Evolutionary conservation across 2,113 vertebrate species (phyloP).

Genomic region (Oreochromis aureus): DNA sequence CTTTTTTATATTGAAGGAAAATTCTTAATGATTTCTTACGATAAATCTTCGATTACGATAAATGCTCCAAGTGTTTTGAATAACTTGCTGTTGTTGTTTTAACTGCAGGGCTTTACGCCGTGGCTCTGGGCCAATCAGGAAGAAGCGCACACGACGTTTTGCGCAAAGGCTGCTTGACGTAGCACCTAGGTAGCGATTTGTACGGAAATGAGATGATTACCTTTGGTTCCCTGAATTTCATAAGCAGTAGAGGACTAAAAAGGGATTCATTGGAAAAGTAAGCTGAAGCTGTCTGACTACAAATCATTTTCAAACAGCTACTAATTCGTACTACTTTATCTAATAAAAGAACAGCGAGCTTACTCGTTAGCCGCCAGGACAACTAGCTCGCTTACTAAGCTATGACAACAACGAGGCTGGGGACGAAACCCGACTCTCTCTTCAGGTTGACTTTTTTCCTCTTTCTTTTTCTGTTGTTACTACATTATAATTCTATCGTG

Average conservation of each 20-base stretch:
- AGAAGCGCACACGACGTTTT: background rate
- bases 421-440: background rate
- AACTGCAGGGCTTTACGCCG: background rate
- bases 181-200: background rate
- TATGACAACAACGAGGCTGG: background rate
- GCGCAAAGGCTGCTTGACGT: background rate
- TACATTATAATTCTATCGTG: background rate
- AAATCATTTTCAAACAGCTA: accelerated
- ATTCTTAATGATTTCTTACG: background rate
- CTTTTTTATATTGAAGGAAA: background rate
- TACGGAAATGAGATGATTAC: slow-evolving; percentile 12
- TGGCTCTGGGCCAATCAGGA: background rate
- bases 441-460: background rate
- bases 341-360: background rate
- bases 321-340: background rate
- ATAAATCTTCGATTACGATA: background rate
- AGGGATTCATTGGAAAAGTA: background rate
- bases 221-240: background rate
- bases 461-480: background rate
- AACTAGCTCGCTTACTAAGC: background rate
- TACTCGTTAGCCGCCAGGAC: background rate
- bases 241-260: background rate
- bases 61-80: background rate
- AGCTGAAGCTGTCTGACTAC: accelerated
- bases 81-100: background rate